Evolutionary conservation across 2,113 vertebrate genomes (phyloP), one percentile per base, ranked within the genome.

Genomic region (Chaetorhynchus papuensis): DNA sequence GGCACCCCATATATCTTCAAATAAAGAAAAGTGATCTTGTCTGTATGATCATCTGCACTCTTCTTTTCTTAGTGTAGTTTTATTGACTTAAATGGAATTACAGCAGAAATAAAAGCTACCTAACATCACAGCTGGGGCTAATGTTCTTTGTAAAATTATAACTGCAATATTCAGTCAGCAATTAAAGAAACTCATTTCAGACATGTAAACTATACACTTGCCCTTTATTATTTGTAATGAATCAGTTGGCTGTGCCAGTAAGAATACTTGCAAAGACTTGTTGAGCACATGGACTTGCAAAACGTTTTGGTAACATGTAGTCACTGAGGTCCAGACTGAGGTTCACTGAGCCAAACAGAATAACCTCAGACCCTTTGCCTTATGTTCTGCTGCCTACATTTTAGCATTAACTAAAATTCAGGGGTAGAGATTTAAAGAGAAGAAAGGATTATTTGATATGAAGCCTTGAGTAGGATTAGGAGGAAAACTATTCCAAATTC

Each of bases 111-210:
- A 65, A 33, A 80, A 87, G 41, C 69, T 59, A 84, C 65, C 66
- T 75, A 95, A 93, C 45, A 94, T 71, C 74, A 79, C 80, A 94
- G 56, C 11, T 88, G 76, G 84, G 87, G 75, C 80, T 87, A 96
- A 93, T 88, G 70, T 91, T 94, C 83, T 84, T 89, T 75, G 84
- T 66, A 81, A 96, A 93, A 90, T 93, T 94, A 96, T 87, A 65
- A 87, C 50, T 24, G 19, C 89, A 97, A 94, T 96, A 95, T 87
- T 87, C 84, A 92, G 79, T 35, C 22, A 22, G 85, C 91, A 95
- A 96, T 96, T 97, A 96, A 95, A 92, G 60, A 87, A 87, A 93
- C 83, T 84, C 11, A 94, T 96, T 95, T 78, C 87, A 84, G 64
- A 91, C 56, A 74, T 11, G 42, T 59, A 94, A 91, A 90, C 82